Conservation (phyloP, 2,113 vertebrate species). For the Centropus unirufus region DNA sequence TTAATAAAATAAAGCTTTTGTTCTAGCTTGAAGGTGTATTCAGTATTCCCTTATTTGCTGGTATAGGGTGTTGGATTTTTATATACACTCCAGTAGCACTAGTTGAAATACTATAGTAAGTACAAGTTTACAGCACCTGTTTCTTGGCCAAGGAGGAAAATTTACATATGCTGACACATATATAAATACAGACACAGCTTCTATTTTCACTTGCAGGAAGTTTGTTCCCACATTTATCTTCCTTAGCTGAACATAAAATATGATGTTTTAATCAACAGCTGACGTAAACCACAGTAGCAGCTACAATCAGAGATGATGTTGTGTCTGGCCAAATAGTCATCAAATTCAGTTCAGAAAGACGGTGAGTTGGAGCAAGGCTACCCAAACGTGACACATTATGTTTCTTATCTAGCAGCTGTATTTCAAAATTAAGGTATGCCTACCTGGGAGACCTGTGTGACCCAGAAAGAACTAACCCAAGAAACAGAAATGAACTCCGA, state of each 20-base stretch:
- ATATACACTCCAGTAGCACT: not conserved
- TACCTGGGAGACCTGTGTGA: not conserved
- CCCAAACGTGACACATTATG: not conserved
- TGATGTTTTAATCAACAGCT: not conserved
- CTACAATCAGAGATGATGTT: not conserved
- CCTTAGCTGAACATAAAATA: not conserved
- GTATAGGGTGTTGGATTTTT: not conserved
- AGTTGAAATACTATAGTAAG: not conserved
- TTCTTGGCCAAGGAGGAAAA: not conserved
- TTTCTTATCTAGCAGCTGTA: no score
- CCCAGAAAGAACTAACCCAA: not conserved
- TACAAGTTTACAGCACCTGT: not conserved
- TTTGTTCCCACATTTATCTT: not conserved
- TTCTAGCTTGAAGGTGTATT: not conserved
- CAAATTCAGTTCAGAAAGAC: not conserved
- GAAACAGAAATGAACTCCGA: not conserved
- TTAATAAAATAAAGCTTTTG: not conserved
- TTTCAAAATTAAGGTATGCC: not conserved
- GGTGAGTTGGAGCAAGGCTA: not conserved
- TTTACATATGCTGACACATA: not conserved
- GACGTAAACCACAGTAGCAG: not conserved
- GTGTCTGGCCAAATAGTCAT: not conserved
- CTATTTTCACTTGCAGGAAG: not conserved
- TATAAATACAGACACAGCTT: not conserved
- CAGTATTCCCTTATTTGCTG: not conserved